Percentiles rank a stretch among this genome's conserved stretches.
Evolutionary conservation across 2,113 vertebrate species (phyloP).

Genomic region (Caretta caretta): DNA sequence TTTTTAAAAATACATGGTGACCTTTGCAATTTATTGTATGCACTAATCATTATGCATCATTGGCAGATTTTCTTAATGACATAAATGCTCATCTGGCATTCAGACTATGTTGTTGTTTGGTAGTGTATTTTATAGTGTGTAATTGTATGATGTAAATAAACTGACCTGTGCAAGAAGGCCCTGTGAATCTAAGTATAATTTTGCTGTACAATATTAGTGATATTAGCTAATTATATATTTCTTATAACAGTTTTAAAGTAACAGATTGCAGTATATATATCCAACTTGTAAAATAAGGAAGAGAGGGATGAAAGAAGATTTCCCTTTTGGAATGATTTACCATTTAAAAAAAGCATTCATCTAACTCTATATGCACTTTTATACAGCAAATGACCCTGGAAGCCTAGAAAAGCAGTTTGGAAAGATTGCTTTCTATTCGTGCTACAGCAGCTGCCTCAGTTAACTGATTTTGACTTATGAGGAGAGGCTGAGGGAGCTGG

Average conservation of each 20-base stretch:
- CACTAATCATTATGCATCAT: not conserved
- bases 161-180: not conserved
- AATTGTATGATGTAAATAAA: not conserved
- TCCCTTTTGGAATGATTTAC: not conserved
- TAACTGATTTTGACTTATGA: not conserved
- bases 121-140: too few relatives aligned
- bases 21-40: not conserved
- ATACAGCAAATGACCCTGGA: conserved; percentile 36
- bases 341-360: conserved; percentile 20
- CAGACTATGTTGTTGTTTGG: too few relatives aligned
- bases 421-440: not conserved
- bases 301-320: not conserved
- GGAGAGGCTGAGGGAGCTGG: too few relatives aligned
- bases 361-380: conserved; percentile 56
- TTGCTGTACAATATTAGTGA: conserved; percentile 3
- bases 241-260: conserved; percentile 24
- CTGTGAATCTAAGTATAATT: not conserved
- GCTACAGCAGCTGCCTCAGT: conserved; percentile 26
- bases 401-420: conserved; percentile 31
- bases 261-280: not conserved
- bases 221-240: conserved; percentile 24
- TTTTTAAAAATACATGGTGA: not conserved
- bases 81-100: too few relatives aligned
- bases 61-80: too few relatives aligned
- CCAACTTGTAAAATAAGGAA: not conserved